A percentile compares a stretch with the other conserved stretches of the same genome.
These are phyloP conservation scores for Elachura formosa DNA, from an alignment of 2,113 vertebrate genomes.

Conservation along the genomic window DNA sequence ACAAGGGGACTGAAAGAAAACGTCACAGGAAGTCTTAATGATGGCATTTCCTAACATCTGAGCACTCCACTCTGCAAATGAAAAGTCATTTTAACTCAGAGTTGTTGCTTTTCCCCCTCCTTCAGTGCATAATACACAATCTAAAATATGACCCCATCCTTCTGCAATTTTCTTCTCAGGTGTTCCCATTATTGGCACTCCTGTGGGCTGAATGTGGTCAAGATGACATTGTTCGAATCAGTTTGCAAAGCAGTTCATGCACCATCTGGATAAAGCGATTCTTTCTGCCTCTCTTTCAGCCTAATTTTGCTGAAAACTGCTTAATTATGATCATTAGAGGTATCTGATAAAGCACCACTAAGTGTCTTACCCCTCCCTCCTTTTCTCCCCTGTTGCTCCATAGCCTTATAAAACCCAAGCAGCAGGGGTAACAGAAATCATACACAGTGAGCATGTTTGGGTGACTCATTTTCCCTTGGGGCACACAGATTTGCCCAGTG, in stretches of 20 bases:
- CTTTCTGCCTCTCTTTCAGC: neutral
- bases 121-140: neutral
- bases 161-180: slow-evolving; percentile 38
- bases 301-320: no score
- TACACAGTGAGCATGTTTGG: neutral
- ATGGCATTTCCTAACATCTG: slow-evolving; percentile 12
- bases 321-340: slow-evolving; percentile 52
- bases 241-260: neutral
- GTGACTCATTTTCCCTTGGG: neutral
- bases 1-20: neutral
- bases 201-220: neutral
- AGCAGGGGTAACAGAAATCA: neutral
- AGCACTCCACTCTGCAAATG: neutral
- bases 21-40: neutral
- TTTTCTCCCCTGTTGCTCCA: neutral
- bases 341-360: neutral
- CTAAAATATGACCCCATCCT: neutral
- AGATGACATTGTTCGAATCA: neutral
- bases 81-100: neutral
- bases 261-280: neutral
- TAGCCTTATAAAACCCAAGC: neutral
- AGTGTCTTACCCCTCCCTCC: neutral
- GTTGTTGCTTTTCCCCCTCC: neutral
- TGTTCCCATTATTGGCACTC: slow-evolving; percentile 1
- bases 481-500: neutral